Evolutionary conservation across 2,113 vertebrate genomes (phyloP).

Genomic region (Poicephalus gulielmi): DNA sequence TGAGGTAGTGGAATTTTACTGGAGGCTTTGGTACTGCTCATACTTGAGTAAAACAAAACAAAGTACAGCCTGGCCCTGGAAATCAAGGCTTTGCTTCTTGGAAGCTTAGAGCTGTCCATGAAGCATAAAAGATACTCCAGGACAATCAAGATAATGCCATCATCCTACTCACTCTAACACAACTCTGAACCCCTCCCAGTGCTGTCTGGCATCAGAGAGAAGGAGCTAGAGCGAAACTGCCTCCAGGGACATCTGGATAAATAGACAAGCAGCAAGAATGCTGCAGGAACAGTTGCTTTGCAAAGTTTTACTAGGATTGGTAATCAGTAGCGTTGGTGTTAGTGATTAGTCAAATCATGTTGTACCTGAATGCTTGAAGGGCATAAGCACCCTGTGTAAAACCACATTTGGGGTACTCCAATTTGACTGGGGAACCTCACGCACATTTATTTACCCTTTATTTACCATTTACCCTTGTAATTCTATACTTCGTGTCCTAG

Average conservation of each 20-base stretch:
- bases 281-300: background rate
- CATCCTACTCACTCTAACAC: background rate
- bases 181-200: background rate
- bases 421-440: background rate
- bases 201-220: background rate
- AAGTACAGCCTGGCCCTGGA: background rate
- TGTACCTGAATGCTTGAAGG: background rate
- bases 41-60: background rate
- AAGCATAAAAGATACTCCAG: background rate
- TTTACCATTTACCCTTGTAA: background rate
- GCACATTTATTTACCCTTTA: background rate
- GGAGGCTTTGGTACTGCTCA: background rate
- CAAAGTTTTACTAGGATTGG: background rate
- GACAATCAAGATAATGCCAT: background rate
- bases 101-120: background rate
- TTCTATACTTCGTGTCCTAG: background rate
- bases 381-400: background rate
- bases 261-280: background rate
- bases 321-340: background rate
- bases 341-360: background rate
- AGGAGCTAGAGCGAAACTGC: background rate
- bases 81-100: background rate
- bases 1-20: background rate
- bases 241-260: background rate
- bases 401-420: background rate